phyloP scores from a whole-genome alignment of 2,797 vertebrate genomes.

The Hemitrygon akajei region DNA sequence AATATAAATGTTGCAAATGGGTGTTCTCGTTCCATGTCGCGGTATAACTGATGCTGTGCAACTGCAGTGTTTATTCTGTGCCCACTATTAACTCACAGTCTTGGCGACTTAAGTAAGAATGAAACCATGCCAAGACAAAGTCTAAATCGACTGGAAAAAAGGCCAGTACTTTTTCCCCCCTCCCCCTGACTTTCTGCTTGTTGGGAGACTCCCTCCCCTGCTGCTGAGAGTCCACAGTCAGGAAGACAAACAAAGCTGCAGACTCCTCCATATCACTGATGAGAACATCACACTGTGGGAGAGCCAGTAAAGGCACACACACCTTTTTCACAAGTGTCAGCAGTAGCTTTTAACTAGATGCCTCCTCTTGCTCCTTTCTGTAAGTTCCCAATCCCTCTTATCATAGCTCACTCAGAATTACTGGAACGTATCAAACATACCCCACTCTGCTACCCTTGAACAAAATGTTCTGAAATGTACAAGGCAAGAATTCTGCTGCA shows the following conservation, averaged over 20 bases:
- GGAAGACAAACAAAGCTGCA: slow-evolving; percentile 9
- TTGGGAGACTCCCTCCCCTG: not conserved
- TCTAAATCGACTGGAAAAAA: slow-evolving; percentile 17
- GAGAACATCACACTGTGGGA: not conserved
- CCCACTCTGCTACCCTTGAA: not conserved
- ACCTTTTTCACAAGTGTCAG: not conserved
- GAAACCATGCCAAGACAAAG: slow-evolving; percentile 35
- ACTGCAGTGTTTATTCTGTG: slow-evolving; percentile 14
- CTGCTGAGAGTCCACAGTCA: not conserved
- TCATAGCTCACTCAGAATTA: not conserved
- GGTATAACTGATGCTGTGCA: slow-evolving; percentile 26
- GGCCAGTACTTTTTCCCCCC: not conserved
- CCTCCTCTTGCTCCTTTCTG: not conserved
- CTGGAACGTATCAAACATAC: not conserved
- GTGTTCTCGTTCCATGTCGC: not conserved
- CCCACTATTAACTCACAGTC: slow-evolving; percentile 32
- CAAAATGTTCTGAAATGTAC: not conserved
- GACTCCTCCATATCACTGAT: not conserved
- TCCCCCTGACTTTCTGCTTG: not conserved
- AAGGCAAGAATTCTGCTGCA: not conserved
- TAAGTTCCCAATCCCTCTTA: too few species aligned
- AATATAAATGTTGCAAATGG: not conserved
- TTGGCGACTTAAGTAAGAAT: slow-evolving; percentile 16
- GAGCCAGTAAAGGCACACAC: not conserved
- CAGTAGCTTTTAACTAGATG: not conserved